Percentiles rank a stretch among this genome's conserved stretches.
phyloP scores from a whole-genome alignment of 2,797 vertebrate genomes.

The Nothura maculosa region DNA sequence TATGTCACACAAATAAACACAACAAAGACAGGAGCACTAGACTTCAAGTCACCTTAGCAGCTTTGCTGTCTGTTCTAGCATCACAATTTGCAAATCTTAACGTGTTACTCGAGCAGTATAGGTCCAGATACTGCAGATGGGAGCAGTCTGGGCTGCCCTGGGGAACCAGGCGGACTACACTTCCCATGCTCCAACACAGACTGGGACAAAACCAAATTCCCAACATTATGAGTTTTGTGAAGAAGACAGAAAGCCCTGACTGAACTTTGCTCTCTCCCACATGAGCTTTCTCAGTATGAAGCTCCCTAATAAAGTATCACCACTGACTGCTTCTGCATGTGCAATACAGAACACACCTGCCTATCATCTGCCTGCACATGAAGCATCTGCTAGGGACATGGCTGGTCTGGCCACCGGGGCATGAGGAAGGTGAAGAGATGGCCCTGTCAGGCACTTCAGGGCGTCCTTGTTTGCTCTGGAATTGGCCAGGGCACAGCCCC shows the following conservation, averaged over 20 bases:
- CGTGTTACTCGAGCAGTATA: not conserved
- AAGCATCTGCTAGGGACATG: not conserved
- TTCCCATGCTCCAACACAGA: not conserved
- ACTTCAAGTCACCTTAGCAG: not conserved
- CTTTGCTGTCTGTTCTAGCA: not conserved
- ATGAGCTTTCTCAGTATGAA: not conserved
- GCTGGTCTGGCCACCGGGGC: not conserved
- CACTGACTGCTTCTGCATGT: not conserved
- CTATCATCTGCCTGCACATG: not conserved
- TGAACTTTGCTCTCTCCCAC: not conserved
- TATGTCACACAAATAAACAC: not conserved
- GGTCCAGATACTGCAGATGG: not conserved
- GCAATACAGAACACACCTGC: not conserved
- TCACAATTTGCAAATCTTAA: not conserved
- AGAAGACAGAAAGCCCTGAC: not conserved
- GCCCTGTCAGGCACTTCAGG: not conserved
- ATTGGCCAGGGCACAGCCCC: not conserved
- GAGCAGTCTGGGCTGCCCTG: not conserved
- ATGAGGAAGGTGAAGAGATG: not conserved
- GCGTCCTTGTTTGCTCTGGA: not conserved
- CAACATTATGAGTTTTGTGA: not conserved
- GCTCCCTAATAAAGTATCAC: conserved; percentile 2
- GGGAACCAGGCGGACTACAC: not conserved
- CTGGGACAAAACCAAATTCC: not conserved
- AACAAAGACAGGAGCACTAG: not conserved